phyloP scores from a whole-genome alignment of 35 echinoderm and acorn worm genomes.

The Hemicentrotus pulcherrimus region DNA sequence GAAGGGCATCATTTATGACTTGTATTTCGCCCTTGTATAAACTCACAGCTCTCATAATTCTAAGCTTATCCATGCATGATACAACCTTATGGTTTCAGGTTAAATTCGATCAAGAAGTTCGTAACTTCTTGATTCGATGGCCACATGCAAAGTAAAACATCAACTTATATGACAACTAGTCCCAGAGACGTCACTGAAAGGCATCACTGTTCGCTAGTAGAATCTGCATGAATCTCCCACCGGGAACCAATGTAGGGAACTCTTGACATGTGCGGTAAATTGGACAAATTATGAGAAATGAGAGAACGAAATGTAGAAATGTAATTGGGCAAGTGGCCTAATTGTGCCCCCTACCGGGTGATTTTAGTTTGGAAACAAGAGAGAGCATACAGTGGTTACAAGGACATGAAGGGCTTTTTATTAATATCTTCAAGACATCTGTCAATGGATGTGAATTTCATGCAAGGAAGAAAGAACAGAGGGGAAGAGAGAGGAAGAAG shows the following conservation, averaged over 20 bases:
- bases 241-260: background rate
- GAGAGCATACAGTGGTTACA: background rate
- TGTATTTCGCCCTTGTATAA: no score
- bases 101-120: background rate
- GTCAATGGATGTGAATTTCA: background rate
- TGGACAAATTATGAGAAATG: conserved; percentile 19
- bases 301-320: conserved; percentile 3
- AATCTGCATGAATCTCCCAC: background rate
- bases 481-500: background rate
- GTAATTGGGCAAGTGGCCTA: conserved; percentile 9
- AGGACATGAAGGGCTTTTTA: background rate
- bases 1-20: no score
- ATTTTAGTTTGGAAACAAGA: background rate
- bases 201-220: background rate
- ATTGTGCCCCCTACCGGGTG: background rate
- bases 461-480: background rate
- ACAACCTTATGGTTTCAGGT: background rate
- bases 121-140: no score
- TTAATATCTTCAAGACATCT: background rate
- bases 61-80: background rate
- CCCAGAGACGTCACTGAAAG: background rate
- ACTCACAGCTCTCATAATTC: background rate
- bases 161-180: background rate
- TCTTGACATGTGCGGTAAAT: conserved; percentile 11
- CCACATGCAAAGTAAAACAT: conserved; percentile 3